These are phyloP conservation scores for Macroglossus sobrinus DNA, from an alignment of 2,113 vertebrate genomes.

Conservation along the genomic window DNA sequence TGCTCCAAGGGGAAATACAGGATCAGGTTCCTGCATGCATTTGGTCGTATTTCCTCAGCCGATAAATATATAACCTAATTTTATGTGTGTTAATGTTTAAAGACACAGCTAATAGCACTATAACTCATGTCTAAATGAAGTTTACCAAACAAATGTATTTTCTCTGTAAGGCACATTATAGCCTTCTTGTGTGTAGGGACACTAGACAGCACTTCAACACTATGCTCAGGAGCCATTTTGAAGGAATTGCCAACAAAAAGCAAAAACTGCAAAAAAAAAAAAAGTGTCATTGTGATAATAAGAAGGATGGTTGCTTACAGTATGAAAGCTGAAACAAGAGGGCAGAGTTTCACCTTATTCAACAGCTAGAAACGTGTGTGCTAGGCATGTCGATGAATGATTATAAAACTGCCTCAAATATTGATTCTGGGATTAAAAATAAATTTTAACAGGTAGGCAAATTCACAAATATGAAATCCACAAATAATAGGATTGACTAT, in stretches of 20 bases:
- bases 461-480: not conserved
- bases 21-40: not conserved
- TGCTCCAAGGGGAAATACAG: not conserved
- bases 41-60: not conserved
- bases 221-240: not conserved
- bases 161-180: not conserved
- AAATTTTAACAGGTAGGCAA: not conserved
- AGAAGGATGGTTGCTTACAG: not conserved
- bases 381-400: not conserved
- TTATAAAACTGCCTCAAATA: not conserved
- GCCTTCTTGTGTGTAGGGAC: not conserved
- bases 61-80: not conserved
- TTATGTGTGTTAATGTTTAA: not conserved
- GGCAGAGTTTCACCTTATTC: not conserved
- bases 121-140: not conserved
- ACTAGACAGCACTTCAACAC: not conserved
- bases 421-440: not conserved
- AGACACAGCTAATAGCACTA: not conserved
- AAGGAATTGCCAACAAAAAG: not conserved
- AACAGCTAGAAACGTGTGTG: not conserved
- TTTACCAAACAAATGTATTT: not conserved
- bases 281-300: not conserved
- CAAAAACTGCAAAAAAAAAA: not conserved
- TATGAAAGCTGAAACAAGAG: not conserved
- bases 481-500: not conserved